Evolutionary conservation across 2,888 invertebrate species (phyloP).

Genomic region (Sphaeridia pumilis): DNA sequence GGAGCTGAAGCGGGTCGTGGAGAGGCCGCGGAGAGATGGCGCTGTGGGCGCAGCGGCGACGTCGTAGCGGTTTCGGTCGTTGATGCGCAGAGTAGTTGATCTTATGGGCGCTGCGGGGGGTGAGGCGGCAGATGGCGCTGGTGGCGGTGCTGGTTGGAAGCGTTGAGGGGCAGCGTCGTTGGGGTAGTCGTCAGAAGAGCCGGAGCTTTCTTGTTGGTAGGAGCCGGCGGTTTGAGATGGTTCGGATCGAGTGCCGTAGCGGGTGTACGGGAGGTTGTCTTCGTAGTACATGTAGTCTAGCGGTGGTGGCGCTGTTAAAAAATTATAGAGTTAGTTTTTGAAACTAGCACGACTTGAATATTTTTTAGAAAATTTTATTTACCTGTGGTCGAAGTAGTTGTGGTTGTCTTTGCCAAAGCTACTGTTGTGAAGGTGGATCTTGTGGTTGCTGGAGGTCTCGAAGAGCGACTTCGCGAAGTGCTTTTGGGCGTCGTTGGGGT

Average conservation of each 20-base stretch:
- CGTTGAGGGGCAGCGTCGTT: neutral
- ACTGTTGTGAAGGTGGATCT: neutral
- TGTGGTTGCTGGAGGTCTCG: neutral
- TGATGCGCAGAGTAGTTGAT: neutral
- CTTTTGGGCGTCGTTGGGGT: slow-evolving; percentile 9
- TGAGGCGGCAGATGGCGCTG: neutral
- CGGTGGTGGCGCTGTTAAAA: slow-evolving; percentile 1
- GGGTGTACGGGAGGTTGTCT: slow-evolving; percentile 5
- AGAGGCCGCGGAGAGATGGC: neutral
- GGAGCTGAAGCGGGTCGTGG: neutral
- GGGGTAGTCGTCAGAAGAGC: neutral
- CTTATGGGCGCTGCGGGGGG: neutral
- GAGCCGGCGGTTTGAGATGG: neutral
- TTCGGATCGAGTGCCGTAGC: slow-evolving; percentile 12
- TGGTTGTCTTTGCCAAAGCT: slow-evolving; percentile 30
- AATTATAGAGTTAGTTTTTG: too few relatives aligned
- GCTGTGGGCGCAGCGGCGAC: neutral
- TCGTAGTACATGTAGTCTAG: slow-evolving; percentile 16
- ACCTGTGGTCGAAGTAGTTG: slow-evolving; percentile 24
- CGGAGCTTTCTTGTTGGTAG: neutral
- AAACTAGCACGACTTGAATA: too few relatives aligned
- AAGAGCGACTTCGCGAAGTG: neutral
- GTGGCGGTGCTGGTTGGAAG: neutral
- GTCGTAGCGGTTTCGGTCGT: neutral
- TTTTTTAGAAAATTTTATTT: too few relatives aligned